These are phyloP conservation scores for Drosophila ochracea DNA, from an alignment of 2,888 invertebrate genomes.

Conservation along the genomic window DNA sequence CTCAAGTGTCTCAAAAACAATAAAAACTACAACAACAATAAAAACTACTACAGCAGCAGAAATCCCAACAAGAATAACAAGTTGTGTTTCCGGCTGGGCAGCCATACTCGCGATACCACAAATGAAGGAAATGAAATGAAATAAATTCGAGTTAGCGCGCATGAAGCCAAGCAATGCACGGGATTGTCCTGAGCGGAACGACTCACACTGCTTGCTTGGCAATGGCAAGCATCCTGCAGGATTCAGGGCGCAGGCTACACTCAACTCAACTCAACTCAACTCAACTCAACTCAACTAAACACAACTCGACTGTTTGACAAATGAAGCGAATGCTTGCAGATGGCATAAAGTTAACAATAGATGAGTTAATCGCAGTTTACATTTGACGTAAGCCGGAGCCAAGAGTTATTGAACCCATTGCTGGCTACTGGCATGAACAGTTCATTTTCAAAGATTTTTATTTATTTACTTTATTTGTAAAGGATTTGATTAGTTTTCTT, in stretches of 20 bases:
- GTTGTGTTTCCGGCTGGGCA: conserved; percentile 55
- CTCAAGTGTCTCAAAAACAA: conserved; percentile 37
- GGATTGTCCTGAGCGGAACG: background rate
- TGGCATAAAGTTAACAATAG: conserved; percentile 54
- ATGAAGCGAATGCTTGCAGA: conserved; percentile 49
- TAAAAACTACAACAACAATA: conserved; percentile 23
- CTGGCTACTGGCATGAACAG: background rate
- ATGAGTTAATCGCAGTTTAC: conserved; percentile 23
- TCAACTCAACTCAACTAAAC: background rate
- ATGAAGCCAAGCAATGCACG: conserved; percentile 1
- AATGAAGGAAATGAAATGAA: conserved; percentile 62
- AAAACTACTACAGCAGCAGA: conserved; percentile 12
- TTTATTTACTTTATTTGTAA: background rate
- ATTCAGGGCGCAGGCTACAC: conserved; percentile 27
- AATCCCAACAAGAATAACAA: conserved; percentile 4
- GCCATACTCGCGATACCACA: conserved; percentile 43
- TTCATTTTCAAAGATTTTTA: background rate
- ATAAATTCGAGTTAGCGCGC: conserved; percentile 61
- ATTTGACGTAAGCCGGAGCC: background rate
- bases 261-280: background rate
- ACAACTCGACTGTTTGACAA: conserved; percentile 56
- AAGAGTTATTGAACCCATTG: background rate
- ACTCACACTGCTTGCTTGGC: conserved; percentile 24
- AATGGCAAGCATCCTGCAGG: conserved; percentile 11
- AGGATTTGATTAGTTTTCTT: background rate